Evolutionary conservation across 2,113 vertebrate genomes (phyloP), one percentile per base, ranked within the genome.

Genomic region (Seriola aureovittata): DNA sequence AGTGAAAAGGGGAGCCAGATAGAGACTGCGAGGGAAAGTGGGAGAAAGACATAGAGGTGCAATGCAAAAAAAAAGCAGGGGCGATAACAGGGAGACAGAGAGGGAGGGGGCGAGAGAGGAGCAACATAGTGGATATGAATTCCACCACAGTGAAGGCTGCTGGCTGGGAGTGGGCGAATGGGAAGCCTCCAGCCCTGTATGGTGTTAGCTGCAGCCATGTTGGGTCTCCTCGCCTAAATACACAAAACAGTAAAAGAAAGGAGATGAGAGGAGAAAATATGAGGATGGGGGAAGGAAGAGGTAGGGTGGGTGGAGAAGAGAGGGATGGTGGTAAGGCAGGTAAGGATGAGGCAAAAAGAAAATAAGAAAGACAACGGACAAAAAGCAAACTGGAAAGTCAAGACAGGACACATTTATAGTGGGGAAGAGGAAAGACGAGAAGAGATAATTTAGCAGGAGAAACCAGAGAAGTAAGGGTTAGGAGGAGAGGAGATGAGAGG

Each of bases 91-190:
- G 34, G 66, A 85, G 78, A 59, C 23, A 62, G 85, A 38, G 71
- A 84, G 71, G 84, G 86, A 80, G 90, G 85, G 79, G 64, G 87
- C 12, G 78, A 81, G 75, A 81, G 77, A 76, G 72, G 73, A 81
- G 80, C 65, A 78, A 85, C 84, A 91, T 75, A 75, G 86, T 86
- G 89, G 87, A 84, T 88, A 81, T 91, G 90, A 90, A 91, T 93
- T 93, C 91, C 91, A 92, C 90, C 89, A 91, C 84, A 91, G 85
- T 50, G 63, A 89, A 80, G 79, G 79, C 79, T 91, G 87, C 76
- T 88, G 81, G 74, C 67, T 84, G 34, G 25, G 88, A 88, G 91
- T 93, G 93, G 89, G 93, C 85, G 86, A 91, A 77, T 66, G 89
- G 91, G 90, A 91, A 91, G 89, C 84, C 85, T 91, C 91, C 78